Percentiles rank a stretch among this genome's conserved stretches.
Evolutionary conservation across 1,140 invertebrate species (phyloP).

Genomic region (Anastrepha obliqua): DNA sequence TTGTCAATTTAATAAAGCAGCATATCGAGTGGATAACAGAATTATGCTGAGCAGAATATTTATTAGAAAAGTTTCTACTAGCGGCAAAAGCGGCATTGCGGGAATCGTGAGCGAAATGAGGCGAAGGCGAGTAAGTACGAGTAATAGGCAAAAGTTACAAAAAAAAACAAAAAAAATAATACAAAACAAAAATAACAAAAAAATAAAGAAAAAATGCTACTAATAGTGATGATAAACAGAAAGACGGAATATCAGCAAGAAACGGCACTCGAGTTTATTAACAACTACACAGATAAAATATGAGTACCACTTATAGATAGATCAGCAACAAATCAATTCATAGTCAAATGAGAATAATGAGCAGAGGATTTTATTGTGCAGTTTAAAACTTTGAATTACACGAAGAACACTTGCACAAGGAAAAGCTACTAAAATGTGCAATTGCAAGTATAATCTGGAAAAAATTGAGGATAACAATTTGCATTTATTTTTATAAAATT

Average conservation of each 20-base stretch:
- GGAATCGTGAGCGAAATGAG: neutral
- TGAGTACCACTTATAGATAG: neutral
- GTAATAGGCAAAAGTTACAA: neutral
- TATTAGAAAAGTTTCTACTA: conserved; percentile 63
- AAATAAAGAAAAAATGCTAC: too few relatives aligned
- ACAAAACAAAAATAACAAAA: too few relatives aligned
- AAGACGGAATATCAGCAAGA: neutral
- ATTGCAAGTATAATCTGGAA: too few relatives aligned
- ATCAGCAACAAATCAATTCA: neutral
- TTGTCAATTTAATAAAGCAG: conserved; percentile 69
- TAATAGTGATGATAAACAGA: neutral
- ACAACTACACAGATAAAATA: neutral
- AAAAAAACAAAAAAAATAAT: neutral
- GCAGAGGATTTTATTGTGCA: too few relatives aligned
- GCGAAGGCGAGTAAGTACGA: neutral
- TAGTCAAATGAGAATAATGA: neutral
- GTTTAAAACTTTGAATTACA: too few relatives aligned
- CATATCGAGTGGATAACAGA: conserved; percentile 67
- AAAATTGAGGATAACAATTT: too few relatives aligned
- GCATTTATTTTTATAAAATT: too few relatives aligned
- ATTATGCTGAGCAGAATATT: conserved; percentile 64
- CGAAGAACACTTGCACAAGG: too few relatives aligned
- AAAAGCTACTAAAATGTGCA: too few relatives aligned
- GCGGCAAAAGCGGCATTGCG: neutral
- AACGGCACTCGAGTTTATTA: neutral